Conservation (phyloP, 1,140 invertebrate species). For the Rhagoletis pomonella region DNA sequence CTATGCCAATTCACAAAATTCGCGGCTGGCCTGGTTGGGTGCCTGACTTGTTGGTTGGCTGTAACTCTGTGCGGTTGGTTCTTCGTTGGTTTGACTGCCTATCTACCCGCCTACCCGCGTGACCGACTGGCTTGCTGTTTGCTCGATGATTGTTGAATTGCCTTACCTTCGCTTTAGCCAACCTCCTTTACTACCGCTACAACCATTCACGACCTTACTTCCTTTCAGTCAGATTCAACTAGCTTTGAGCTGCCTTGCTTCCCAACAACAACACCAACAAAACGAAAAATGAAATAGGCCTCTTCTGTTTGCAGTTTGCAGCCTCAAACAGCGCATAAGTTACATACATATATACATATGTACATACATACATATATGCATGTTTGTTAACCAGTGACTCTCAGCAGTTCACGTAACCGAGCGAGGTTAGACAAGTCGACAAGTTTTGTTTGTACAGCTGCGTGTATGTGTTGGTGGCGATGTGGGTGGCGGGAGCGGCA, state of each 20-base stretch:
- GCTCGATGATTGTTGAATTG: conserved; percentile 14
- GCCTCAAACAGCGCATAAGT: conserved; percentile 22
- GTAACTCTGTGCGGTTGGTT: neutral
- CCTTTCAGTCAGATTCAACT: conserved; percentile 45
- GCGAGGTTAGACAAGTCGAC: conserved; percentile 35
- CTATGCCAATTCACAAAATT: conserved; percentile 43
- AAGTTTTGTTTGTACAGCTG: conserved; percentile 16
- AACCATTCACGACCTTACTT: neutral
- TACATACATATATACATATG: neutral
- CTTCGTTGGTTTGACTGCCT: neutral
- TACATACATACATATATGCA: neutral
- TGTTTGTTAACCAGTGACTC: conserved; percentile 4
- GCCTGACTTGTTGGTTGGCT: neutral
- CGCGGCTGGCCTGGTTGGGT: neutral
- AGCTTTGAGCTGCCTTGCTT: conserved; percentile 6
- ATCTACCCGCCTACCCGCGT: neutral
- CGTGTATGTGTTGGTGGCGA: neutral
- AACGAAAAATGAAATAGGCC: neutral
- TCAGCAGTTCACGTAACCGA: conserved; percentile 40
- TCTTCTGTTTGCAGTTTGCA: conserved; percentile 5
- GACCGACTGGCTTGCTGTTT: conserved; percentile 7
- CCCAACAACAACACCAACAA: too few species aligned
- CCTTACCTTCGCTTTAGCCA: neutral
- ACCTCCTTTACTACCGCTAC: neutral
- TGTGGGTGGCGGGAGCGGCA: neutral